phyloP scores from a whole-genome alignment of 2,797 vertebrate genomes.

The Uromys caudimaculatus region DNA sequence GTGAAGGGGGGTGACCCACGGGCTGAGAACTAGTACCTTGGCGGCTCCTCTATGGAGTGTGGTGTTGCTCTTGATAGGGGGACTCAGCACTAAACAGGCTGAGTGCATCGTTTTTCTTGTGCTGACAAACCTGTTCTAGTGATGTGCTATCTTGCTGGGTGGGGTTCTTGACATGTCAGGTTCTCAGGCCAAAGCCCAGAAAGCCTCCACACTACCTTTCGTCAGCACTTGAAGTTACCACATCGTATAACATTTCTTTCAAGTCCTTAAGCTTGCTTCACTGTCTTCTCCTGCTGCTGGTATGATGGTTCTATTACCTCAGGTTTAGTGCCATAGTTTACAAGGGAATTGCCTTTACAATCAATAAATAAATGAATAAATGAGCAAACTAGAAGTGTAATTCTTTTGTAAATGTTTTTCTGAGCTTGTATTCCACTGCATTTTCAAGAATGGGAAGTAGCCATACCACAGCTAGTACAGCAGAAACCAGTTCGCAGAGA shows the following conservation, averaged over 20 bases:
- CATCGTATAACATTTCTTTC: background rate
- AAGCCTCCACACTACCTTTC: background rate
- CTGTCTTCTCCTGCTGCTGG: background rate
- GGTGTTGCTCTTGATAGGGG: background rate
- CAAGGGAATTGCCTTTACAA: background rate
- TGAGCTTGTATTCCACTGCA: background rate
- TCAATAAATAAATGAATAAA: background rate
- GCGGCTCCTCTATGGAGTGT: no score
- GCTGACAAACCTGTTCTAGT: background rate
- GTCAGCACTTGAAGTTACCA: background rate
- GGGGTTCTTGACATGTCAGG: background rate
- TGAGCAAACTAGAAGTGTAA: background rate
- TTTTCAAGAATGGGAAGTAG: slow-evolving; percentile 1
- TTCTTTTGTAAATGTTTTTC: background rate
- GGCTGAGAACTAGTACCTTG: background rate
- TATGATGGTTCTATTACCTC: background rate
- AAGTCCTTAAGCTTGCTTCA: background rate
- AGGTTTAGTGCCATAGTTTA: background rate
- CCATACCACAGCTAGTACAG: background rate
- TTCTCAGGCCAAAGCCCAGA: background rate
- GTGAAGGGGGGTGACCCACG: background rate
- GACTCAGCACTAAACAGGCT: background rate
- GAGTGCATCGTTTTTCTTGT: background rate
- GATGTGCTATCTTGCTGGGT: background rate
- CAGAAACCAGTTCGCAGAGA: background rate